Evolutionary conservation across 1,140 invertebrate genomes (phyloP).

Genomic region (Neomicropteryx cornuta): DNA sequence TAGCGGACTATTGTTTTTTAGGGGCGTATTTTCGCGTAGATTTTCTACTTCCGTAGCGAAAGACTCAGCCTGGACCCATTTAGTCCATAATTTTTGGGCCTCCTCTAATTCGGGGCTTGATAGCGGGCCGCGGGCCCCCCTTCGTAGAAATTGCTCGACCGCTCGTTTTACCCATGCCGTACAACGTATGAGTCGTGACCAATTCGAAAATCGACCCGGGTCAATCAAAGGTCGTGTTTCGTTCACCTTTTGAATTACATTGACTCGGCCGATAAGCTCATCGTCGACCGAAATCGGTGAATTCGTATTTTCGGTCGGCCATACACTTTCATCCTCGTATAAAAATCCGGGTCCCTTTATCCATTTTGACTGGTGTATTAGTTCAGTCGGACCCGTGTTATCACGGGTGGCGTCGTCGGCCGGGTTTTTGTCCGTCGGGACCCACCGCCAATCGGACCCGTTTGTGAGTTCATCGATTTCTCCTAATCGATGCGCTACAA

Average conservation of each 20-base stretch:
- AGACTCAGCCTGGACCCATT: not conserved
- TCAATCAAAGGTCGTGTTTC: not conserved
- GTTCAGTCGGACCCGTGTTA: slow-evolving; percentile 8
- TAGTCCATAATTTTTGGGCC: not conserved
- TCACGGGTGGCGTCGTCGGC: slow-evolving; percentile 23
- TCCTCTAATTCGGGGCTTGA: not conserved
- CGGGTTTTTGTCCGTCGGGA: slow-evolving; percentile 16
- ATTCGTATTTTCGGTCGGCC: slow-evolving; percentile 10
- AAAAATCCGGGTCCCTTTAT: slow-evolving; percentile 13
- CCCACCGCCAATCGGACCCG: slow-evolving; percentile 15
- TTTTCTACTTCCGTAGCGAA: not conserved
- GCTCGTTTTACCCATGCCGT: not conserved
- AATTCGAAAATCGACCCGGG: not conserved
- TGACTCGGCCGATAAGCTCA: not conserved
- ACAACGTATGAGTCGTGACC: not conserved
- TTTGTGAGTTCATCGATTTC: slow-evolving; percentile 18
- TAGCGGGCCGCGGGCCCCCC: not conserved
- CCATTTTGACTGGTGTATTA: slow-evolving; percentile 15
- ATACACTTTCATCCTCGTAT: slow-evolving; percentile 6
- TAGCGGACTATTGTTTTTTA: not conserved
- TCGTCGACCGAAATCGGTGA: not conserved
- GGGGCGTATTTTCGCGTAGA: not conserved
- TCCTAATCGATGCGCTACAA: slow-evolving; percentile 15
- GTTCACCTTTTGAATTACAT: not conserved
- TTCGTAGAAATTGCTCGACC: not conserved